phyloP scores from a whole-genome alignment of 2,888 invertebrate species.

The Malachius bipustulatus region DNA sequence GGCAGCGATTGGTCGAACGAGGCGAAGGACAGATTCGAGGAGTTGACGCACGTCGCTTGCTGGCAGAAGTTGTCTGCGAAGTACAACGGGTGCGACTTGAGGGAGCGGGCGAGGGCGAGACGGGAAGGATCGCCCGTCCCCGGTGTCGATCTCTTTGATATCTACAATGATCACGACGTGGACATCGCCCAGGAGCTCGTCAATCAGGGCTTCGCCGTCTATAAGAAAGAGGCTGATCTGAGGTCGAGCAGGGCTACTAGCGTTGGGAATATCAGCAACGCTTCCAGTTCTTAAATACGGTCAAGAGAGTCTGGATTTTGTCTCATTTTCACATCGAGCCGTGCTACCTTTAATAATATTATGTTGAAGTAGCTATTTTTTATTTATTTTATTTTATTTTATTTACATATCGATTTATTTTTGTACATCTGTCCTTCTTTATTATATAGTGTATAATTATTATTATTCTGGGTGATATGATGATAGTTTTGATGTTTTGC shows the following conservation, averaged over 20 bases:
- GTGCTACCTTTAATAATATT: too few relatives aligned
- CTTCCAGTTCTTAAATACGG: background rate
- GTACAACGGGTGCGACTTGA: slow-evolving; percentile 59
- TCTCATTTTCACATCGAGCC: too few relatives aligned
- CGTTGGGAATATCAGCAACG: background rate
- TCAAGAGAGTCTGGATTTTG: too few relatives aligned
- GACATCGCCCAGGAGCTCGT: slow-evolving; percentile 52
- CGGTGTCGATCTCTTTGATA: slow-evolving; percentile 63
- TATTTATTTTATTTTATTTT: too few relatives aligned
- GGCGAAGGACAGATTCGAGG: slow-evolving; percentile 55
- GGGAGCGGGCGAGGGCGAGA: slow-evolving; percentile 35
- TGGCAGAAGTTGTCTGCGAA: slow-evolving; percentile 72
- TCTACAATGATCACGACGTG: slow-evolving; percentile 49
- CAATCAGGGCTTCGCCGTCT: slow-evolving; percentile 45
- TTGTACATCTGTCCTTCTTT: too few relatives aligned
- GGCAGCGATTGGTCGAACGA: slow-evolving; percentile 49
- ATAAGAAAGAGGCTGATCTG: slow-evolving; percentile 25
- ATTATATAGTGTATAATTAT: too few relatives aligned
- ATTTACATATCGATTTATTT: too few relatives aligned
- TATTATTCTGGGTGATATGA: too few relatives aligned
- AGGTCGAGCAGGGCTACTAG: slow-evolving; percentile 1
- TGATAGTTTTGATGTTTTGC: too few relatives aligned
- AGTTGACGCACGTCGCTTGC: slow-evolving; percentile 58
- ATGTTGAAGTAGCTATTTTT: too few relatives aligned
- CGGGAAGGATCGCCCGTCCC: slow-evolving; percentile 64